These are phyloP conservation scores for Grus americana DNA, from an alignment of 2,113 vertebrate genomes.

Conservation along the genomic window DNA sequence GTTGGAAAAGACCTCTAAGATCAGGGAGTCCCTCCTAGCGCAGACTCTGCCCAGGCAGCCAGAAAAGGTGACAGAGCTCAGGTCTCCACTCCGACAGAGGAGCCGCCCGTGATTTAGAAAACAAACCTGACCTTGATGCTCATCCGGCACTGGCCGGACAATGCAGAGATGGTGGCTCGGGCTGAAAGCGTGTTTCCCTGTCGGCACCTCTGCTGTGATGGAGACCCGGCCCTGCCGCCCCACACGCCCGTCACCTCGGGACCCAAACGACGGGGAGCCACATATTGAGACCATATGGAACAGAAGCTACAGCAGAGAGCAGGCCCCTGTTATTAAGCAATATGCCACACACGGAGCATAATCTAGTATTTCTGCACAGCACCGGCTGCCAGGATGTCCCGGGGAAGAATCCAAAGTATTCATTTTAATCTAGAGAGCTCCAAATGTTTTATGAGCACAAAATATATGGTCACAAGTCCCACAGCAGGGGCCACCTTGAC, in stretches of 20 bases:
- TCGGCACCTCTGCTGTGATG: rapidly evolving
- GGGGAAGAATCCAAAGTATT: not conserved
- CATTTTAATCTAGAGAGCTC: not conserved
- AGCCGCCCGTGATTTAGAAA: rapidly evolving
- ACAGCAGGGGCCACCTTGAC: not conserved
- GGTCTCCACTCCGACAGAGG: not conserved
- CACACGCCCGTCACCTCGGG: not conserved
- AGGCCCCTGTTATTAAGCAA: not conserved
- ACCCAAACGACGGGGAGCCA: not conserved
- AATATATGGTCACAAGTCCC: not conserved
- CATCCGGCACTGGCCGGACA: not conserved
- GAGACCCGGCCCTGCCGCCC: not conserved
- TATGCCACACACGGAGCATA: not conserved
- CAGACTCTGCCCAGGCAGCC: not conserved
- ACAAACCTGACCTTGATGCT: not conserved
- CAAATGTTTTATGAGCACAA: not conserved
- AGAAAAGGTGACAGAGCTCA: not conserved
- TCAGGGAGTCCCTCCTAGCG: too few species aligned
- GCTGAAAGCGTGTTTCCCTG: not conserved
- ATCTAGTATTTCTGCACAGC: not conserved
- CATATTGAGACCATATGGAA: not conserved
- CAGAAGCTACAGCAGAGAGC: not conserved
- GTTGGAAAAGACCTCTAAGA: too few species aligned
- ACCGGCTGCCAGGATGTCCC: not conserved
- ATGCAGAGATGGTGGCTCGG: not conserved